A percentile compares a stretch with the other conserved stretches of the same genome.
Conservation (phyloP, 2,113 vertebrate genomes). For the Argyrosomus japonicus region DNA sequence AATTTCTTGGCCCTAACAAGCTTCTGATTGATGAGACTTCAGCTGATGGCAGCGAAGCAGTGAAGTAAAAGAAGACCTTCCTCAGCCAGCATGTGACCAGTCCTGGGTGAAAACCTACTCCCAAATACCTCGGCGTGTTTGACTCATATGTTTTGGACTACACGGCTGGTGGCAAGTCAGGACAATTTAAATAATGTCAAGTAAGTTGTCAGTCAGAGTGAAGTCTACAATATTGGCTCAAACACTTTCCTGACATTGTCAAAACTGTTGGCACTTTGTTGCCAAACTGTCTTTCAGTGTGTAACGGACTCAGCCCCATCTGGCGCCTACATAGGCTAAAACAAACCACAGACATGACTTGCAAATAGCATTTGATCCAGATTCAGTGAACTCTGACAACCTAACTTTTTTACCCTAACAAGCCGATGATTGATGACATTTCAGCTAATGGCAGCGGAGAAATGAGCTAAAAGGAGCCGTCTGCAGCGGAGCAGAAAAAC, state of each 20-base stretch:
- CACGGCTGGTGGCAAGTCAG: conserved; percentile 8
- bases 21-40: conserved; percentile 59
- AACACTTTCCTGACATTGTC: conserved; percentile 3
- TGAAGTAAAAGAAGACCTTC: conserved; percentile 8
- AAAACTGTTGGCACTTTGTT: conserved; percentile 19
- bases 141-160: conserved; percentile 30
- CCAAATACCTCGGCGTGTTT: not conserved
- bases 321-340: conserved; percentile 37
- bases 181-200: conserved; percentile 23
- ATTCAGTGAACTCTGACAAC: conserved; percentile 47
- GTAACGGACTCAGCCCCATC: conserved; percentile 19
- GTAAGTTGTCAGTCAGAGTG: conserved; percentile 24
- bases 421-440: conserved; percentile 49
- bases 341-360: conserved; percentile 52
- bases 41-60: not conserved
- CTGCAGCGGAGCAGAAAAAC: conserved; percentile 28
- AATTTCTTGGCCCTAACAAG: conserved; percentile 51
- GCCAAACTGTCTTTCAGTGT: not conserved
- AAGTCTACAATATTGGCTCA: not conserved
- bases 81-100: conserved; percentile 30
- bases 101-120: not conserved
- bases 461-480: not conserved
- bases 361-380: conserved; percentile 36
- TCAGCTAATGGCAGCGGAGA: conserved; percentile 21
- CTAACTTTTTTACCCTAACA: conserved; percentile 8